Conservation (phyloP, 2,113 vertebrate species). For the Macquaria australasica region DNA sequence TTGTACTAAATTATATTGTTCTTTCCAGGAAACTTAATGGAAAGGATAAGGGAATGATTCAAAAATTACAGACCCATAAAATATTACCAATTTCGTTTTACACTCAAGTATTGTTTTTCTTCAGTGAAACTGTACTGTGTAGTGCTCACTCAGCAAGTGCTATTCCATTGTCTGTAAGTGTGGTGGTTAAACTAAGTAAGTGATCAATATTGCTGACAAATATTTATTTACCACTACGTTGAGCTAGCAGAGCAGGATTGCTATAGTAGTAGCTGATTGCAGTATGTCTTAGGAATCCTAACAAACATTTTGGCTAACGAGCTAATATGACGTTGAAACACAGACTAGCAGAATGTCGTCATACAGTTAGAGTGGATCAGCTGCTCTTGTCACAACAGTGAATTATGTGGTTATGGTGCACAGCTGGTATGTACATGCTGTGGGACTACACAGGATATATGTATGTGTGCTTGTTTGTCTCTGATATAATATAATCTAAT, state of each 20-base stretch:
- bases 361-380: background rate
- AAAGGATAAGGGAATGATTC: background rate
- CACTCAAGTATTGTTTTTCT: background rate
- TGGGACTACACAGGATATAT: background rate
- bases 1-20: background rate
- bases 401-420: background rate
- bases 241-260: background rate
- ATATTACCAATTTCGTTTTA: background rate
- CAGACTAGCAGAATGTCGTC: too few relatives aligned
- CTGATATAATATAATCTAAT: too few relatives aligned
- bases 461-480: too few relatives aligned
- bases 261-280: background rate
- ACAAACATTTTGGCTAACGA: too few relatives aligned
- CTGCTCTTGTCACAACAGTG: background rate
- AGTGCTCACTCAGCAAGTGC: background rate
- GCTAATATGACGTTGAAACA: too few relatives aligned
- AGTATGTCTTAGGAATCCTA: background rate
- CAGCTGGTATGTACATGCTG: too few relatives aligned
- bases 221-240: background rate
- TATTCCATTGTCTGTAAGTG: background rate
- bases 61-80: background rate
- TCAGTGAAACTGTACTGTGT: too few relatives aligned
- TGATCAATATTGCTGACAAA: background rate
- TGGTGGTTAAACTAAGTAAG: background rate
- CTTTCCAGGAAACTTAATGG: background rate